Percentiles rank a stretch among this genome's conserved stretches.
Conservation (phyloP, 2,888 invertebrate species). For the Trachelus iudaicus region DNA sequence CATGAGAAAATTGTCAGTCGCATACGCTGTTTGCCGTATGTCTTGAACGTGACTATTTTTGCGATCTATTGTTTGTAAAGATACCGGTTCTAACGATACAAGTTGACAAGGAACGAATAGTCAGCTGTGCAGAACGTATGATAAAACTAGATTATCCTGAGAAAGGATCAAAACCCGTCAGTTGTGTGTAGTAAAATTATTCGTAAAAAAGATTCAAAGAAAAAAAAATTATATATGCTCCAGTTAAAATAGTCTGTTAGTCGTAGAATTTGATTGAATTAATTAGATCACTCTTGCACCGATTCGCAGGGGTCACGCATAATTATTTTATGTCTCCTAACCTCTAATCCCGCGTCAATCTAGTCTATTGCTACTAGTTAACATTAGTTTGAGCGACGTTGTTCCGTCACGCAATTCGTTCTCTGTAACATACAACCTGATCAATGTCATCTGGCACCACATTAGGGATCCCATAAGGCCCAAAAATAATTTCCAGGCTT, state of each 20-base stretch:
- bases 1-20: not conserved
- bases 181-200: not conserved
- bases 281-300: not conserved
- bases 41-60: not conserved
- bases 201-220: not conserved
- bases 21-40: not conserved
- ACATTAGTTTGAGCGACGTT: not conserved
- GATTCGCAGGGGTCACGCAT: not conserved
- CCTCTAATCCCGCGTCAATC: not conserved
- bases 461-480: not conserved
- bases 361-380: not conserved
- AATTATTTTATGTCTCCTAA: not conserved
- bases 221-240: not conserved
- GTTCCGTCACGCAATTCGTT: not conserved
- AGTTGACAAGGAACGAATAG: not conserved
- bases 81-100: not conserved
- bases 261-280: not conserved
- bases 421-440: not conserved
- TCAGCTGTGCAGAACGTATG: not conserved
- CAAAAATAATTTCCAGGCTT: not conserved
- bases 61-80: not conserved
- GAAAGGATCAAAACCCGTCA: not conserved
- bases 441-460: not conserved
- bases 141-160: not conserved
- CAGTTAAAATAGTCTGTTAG: not conserved